Percentiles rank a stretch among this genome's conserved stretches.
Conservation (phyloP, 2,888 invertebrate genomes). For the Ptychoptera contaminata region DNA sequence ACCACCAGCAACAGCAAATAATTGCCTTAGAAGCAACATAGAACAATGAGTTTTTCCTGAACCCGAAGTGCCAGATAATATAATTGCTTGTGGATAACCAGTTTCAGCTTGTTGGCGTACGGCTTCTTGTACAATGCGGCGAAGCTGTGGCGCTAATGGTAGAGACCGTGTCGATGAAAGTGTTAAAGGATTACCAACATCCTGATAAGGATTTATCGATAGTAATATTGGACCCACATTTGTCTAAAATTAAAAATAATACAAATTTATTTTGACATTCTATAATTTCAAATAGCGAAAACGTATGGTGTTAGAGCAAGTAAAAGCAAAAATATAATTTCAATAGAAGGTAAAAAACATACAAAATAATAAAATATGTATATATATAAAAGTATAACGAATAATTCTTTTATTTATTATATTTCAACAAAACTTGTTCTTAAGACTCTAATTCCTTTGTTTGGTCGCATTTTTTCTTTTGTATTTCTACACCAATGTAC, state of each 20-base stretch:
- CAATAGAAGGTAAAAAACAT: no score
- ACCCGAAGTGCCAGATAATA: constrained; percentile 79
- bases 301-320: no score
- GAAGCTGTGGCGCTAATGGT: constrained; percentile 62
- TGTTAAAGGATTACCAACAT: constrained; percentile 75
- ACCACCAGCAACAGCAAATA: constrained; percentile 84
- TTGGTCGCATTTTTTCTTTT: no score
- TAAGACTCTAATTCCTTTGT: no score
- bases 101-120: constrained; percentile 88
- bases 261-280: not conserved
- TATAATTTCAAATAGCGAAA: no score
- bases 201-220: constrained; percentile 78
- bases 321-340: no score
- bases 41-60: constrained; percentile 90
- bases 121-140: constrained; percentile 79
- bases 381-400: no score
- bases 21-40: constrained; percentile 74
- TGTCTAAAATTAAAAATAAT: constrained; percentile 44
- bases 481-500: no score
- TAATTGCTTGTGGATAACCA: constrained; percentile 89
- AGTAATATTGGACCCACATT: constrained; percentile 84
- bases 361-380: no score
- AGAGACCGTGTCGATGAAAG: constrained; percentile 63
- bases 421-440: no score
- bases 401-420: no score